These are phyloP conservation scores for Globodera ellingtonae DNA, from an alignment of 1,140 invertebrate species.

Conservation along the genomic window DNA sequence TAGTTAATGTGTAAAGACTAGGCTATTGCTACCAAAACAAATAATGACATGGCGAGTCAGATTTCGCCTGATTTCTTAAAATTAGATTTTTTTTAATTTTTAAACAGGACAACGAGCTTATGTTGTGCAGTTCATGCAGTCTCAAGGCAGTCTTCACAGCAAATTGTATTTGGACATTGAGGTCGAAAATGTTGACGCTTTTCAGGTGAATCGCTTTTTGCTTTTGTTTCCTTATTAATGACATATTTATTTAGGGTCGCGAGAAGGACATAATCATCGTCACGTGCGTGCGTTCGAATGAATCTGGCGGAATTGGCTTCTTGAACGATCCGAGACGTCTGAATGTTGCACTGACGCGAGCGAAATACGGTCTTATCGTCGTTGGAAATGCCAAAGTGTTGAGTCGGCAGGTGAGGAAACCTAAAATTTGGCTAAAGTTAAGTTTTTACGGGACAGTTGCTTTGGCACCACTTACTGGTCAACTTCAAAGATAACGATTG, in stretches of 20 bases:
- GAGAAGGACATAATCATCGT: conserved; percentile 98
- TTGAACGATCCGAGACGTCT: conserved; percentile 93
- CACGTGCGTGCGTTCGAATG: conserved; percentile 84
- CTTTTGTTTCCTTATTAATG: conserved; percentile 28
- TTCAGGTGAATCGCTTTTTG: conserved; percentile 68
- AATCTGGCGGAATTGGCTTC: conserved; percentile 88
- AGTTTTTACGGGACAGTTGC: conserved; percentile 74
- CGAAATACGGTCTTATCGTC: conserved; percentile 94
- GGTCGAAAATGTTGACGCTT: conserved; percentile 98
- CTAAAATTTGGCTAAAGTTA: conserved; percentile 74
- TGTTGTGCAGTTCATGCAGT: conserved; percentile 97
- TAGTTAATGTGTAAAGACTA: neutral
- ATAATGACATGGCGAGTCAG: neutral
- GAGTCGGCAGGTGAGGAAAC: conserved; percentile 79
- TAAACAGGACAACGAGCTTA: conserved; percentile 83
- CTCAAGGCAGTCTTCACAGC: conserved; percentile 91
- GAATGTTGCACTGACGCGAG: conserved; percentile 95
- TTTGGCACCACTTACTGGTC: conserved; percentile 96
- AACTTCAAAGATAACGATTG: conserved; percentile 98
- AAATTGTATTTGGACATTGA: conserved; percentile 98
- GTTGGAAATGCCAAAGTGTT: conserved; percentile 98
- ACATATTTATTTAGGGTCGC: conserved; percentile 71
- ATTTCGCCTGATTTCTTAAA: neutral
- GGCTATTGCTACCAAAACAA: neutral
- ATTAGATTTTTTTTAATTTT: neutral